A percentile compares a stretch with the other conserved stretches of the same genome.
phyloP scores from a whole-genome alignment of 2,797 vertebrate species.

The Malurus splendens region DNA sequence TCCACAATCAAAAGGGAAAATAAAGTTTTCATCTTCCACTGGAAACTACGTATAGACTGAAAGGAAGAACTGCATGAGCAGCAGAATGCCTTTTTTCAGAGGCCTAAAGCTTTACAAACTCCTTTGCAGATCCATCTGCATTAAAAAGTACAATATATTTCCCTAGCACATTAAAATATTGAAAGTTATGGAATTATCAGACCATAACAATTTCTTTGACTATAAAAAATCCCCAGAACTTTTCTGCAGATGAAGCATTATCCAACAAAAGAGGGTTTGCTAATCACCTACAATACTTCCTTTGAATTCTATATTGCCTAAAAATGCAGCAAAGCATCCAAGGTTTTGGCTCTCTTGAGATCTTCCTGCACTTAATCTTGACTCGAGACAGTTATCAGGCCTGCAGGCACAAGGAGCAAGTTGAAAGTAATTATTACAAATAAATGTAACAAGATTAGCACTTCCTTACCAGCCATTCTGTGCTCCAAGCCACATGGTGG shows the following conservation, averaged over 20 bases:
- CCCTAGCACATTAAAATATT: not conserved
- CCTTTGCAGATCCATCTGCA: not conserved
- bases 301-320: not conserved
- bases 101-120: not conserved
- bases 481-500: constrained; percentile 97
- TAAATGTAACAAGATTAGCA: not conserved
- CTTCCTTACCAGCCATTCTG: constrained; percentile 90
- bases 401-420: not conserved
- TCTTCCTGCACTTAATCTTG: not conserved
- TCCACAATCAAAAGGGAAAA: not conserved
- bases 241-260: not conserved
- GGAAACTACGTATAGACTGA: not conserved
- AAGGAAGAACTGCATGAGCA: not conserved
- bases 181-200: not conserved
- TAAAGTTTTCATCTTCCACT: not conserved
- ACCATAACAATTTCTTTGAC: not conserved
- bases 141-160: not conserved
- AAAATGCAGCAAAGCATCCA: not conserved
- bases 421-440: not conserved
- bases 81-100: not conserved
- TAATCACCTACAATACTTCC: not conserved
- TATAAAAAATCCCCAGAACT: not conserved
- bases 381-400: not conserved
- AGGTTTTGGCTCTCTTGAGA: not conserved
- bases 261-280: not conserved